Conservation (phyloP, 2,113 vertebrate genomes). For the Pachypanchax playfairii region DNA sequence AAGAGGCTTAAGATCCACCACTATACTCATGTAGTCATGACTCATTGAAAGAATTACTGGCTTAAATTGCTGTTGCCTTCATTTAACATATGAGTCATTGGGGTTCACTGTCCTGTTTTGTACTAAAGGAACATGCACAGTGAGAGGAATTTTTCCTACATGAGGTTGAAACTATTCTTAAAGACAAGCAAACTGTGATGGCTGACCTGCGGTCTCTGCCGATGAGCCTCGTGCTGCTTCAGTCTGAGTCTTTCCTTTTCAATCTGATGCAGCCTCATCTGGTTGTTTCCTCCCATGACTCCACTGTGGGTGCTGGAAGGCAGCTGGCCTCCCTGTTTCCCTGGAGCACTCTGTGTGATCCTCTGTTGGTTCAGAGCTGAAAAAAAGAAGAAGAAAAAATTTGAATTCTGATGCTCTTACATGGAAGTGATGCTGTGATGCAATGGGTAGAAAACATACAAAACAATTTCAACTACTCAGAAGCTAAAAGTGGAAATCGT, state of each 20-base stretch:
- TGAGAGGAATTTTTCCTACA: neutral
- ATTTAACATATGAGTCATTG: neutral
- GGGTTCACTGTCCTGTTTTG: neutral
- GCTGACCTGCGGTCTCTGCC: constrained; percentile 97
- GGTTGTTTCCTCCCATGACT: constrained; percentile 87
- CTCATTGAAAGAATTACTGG: constrained; percentile 21
- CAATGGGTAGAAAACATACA: too few species aligned
- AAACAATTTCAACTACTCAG: too few species aligned
- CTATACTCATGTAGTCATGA: constrained; percentile 36
- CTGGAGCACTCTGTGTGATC: constrained; percentile 92
- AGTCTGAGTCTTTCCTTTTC: constrained; percentile 94
- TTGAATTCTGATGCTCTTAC: too few species aligned
- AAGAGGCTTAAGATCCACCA: constrained; percentile 35
- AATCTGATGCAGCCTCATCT: constrained; percentile 94
- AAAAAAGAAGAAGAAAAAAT: constrained; percentile 16
- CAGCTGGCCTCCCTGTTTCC: constrained; percentile 87
- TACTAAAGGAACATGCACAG: neutral
- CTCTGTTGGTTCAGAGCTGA: constrained; percentile 90
- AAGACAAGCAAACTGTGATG: neutral
- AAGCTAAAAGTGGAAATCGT: too few species aligned
- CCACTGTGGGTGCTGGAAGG: constrained; percentile 86
- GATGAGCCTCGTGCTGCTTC: constrained; percentile 97
- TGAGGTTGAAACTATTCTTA: neutral
- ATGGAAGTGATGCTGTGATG: too few species aligned
- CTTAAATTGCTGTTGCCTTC: neutral